Evolutionary conservation across 1,140 invertebrate species (phyloP).

Genomic region (Aphaenogaster ashmeadi): DNA sequence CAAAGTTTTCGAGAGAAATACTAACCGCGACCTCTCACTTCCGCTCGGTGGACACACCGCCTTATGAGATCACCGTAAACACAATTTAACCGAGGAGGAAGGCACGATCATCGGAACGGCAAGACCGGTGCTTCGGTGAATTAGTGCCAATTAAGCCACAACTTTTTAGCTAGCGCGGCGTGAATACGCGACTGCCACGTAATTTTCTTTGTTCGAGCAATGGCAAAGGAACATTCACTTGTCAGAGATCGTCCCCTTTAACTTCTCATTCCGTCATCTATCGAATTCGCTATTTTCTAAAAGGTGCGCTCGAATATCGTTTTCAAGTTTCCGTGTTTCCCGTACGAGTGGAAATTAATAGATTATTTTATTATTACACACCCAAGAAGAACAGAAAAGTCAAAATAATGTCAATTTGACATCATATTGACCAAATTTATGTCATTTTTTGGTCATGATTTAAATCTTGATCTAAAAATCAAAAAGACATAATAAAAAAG

Average conservation of each 20-base stretch:
- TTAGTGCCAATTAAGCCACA: slow-evolving; percentile 78
- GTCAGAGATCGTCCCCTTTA: not conserved
- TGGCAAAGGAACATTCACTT: not conserved
- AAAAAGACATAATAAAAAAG: no score
- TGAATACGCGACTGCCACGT: slow-evolving; percentile 43
- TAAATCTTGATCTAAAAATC: no score
- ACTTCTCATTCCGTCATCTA: not conserved
- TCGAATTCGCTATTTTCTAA: not conserved
- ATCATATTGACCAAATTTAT: no score
- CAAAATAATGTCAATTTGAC: no score
- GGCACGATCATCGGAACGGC: slow-evolving; percentile 37
- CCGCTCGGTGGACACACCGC: slow-evolving; percentile 64
- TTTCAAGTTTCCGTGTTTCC: not conserved
- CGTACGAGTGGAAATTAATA: not conserved
- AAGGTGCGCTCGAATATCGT: not conserved
- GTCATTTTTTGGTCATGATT: no score
- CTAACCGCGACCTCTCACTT: slow-evolving; percentile 73
- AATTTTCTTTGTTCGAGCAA: slow-evolving; percentile 49
- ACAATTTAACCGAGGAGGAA: slow-evolving; percentile 47
- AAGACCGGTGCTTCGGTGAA: slow-evolving; percentile 73
- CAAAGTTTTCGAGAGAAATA: slow-evolving; percentile 26
- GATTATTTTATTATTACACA: not conserved
- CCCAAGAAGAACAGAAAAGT: no score
- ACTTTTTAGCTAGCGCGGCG: slow-evolving; percentile 67
- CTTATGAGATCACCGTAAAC: slow-evolving; percentile 67